These are phyloP conservation scores for Archilochus colubris DNA, from an alignment of 2,113 vertebrate species.

Conservation along the genomic window DNA sequence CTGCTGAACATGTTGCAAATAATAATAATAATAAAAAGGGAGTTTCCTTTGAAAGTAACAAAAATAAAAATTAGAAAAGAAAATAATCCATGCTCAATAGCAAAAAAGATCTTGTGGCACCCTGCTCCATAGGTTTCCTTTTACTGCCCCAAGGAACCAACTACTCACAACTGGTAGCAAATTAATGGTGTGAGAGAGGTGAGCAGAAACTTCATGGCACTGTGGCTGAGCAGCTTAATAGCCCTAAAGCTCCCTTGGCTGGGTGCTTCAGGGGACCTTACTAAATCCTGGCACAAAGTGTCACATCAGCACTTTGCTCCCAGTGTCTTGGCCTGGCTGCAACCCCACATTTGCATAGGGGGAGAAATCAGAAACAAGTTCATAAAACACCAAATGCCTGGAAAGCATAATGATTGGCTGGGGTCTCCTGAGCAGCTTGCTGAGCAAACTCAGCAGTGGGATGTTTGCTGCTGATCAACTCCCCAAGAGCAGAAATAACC, in stretches of 20 bases:
- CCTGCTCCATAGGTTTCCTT: not conserved
- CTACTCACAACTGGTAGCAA: constrained; percentile 24
- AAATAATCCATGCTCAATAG: not conserved
- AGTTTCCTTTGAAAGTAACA: constrained; percentile 26
- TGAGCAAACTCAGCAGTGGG: constrained; percentile 40
- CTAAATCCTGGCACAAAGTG: constrained; percentile 24
- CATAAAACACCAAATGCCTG: constrained; percentile 40
- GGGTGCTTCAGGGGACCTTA: not conserved
- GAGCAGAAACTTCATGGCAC: not conserved
- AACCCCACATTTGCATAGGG: constrained; percentile 10
- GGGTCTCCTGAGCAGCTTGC: constrained; percentile 33
- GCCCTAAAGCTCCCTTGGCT: constrained; percentile 42
- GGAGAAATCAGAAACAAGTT: constrained; percentile 18
- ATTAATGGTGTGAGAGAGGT: constrained; percentile 31
- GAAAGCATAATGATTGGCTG: constrained; percentile 1
- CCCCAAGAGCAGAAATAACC: constrained; percentile 46
- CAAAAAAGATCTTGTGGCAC: not conserved
- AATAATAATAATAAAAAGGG: not conserved
- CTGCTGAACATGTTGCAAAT: constrained; percentile 78
- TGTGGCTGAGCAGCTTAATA: constrained; percentile 28
- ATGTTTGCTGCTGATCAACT: constrained; percentile 45
- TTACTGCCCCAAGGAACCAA: not conserved
- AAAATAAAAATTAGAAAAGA: constrained; percentile 21
- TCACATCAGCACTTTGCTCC: constrained; percentile 19
- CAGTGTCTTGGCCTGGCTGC: not conserved